A percentile compares a stretch with the other conserved stretches of the same genome.
These are phyloP conservation scores for Micrasema longulum DNA, from an alignment of 1,140 invertebrate genomes.

Conservation along the genomic window DNA sequence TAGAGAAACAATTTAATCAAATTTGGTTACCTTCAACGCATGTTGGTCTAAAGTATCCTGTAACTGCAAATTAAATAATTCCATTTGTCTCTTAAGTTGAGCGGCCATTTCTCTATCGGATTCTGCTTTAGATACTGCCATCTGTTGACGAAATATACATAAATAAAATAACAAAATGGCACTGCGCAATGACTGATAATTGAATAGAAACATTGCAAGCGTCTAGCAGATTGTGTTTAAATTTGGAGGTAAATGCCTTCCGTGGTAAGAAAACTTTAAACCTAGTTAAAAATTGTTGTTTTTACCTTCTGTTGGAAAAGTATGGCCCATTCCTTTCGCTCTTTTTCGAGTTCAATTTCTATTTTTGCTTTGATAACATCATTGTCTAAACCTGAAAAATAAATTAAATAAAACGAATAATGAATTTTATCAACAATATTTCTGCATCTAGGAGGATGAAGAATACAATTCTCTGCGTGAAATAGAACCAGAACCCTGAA, in stretches of 20 bases:
- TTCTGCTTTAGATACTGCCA: slow-evolving; percentile 68
- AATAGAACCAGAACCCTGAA: too few species aligned
- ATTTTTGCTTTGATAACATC: slow-evolving; percentile 66
- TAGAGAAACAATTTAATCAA: too few species aligned
- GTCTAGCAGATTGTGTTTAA: too few species aligned
- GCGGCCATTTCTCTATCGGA: slow-evolving; percentile 80
- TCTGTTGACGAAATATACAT: slow-evolving; percentile 14
- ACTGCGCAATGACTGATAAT: background rate
- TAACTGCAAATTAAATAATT: slow-evolving; percentile 87
- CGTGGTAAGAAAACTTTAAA: too few species aligned
- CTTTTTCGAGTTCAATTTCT: slow-evolving; percentile 68
- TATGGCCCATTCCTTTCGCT: slow-evolving; percentile 67
- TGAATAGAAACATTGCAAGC: too few species aligned
- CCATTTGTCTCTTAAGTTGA: slow-evolving; percentile 83
- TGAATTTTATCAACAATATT: too few species aligned
- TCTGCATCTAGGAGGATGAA: too few species aligned
- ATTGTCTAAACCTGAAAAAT: slow-evolving; percentile 56
- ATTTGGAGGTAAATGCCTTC: too few species aligned
- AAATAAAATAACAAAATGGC: background rate
- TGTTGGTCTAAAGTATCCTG: slow-evolving; percentile 72
- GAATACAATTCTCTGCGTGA: too few species aligned
- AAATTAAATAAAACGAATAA: background rate
- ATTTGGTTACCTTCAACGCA: slow-evolving; percentile 1
- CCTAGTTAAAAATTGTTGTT: background rate
- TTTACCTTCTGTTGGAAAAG: slow-evolving; percentile 70